Evolutionary conservation across 1,140 invertebrate genomes (phyloP), one percentile per base, ranked within the genome.

Genomic region (Diploscapter pachys): DNA sequence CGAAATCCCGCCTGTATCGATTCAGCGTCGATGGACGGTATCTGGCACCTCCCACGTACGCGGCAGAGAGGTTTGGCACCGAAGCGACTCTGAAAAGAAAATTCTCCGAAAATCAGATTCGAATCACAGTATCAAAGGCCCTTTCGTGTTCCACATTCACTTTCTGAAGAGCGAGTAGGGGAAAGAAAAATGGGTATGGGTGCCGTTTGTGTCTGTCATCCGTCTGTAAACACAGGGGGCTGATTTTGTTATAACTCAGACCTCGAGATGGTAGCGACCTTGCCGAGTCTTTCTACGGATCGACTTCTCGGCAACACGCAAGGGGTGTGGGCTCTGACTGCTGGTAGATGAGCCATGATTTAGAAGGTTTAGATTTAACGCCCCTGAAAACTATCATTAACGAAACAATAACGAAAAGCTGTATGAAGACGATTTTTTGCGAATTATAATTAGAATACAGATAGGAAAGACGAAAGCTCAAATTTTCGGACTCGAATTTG

Each of bases 11-110:
- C 49, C 83, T 72, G 63, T 83, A 83, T 49, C 75, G 80, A 63
- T 81, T 83, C 5, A 83, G 69, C 66, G 82, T 83, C 9, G 81
- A 80, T n/a, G 82, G 75, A 4, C 73, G 75, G 62, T 79, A 81
- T 13, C 64, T 50, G 53, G 67, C 73, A 13, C 65, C 8, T 64
- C 72, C 74, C 49, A 83, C 82, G 57, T 78, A 78, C 31, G 82
- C n/a, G 63, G 73, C 76, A 56, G 64, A 59, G 56, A 85, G 71
- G 71, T 85, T 85, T 8, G 84, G 84, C 6, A 85, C 81, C 5
- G 84, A 85, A 53, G 63, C 67, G 0, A 80, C 66, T 48, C 71
- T 73, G 63, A 57, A 78, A 57, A 55, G 61, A 9, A 61, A 48
- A 8, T 63, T 51, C 13, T 5, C 13, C 2, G 49, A 59, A 50